Base-by-base conservation (phyloP, 2,888 invertebrate genomes). In the Luperina nickerlii region DNA sequence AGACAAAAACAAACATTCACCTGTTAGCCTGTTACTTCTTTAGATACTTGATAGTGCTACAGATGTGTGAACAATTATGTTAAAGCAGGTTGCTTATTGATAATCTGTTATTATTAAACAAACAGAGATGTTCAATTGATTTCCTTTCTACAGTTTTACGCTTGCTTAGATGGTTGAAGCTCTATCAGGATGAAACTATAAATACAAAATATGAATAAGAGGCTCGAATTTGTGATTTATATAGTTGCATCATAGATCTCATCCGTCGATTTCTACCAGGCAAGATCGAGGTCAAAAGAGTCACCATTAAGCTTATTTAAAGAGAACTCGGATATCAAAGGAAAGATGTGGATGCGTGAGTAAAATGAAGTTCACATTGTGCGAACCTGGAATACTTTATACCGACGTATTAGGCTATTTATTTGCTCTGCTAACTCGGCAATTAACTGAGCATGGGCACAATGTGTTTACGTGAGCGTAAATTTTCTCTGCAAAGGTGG, bases 11-110 rank as follows among this genome's bases (percentile, higher is more conserved):
- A 84, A 81, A 85, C 85, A 87, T 90, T 88, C 96, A 96, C 95
- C 95, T 96, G 96, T 93, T 91, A 82, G 96, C 95, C 95, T 96
- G 96, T 93, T 91, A 82, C 76, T 82, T 91, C 93, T 93, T 92
- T 86, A 90, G 93, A 92, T 87, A 95, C 89, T 82, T 51, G 90
- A 94, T 91, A 92, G 88, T 79, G 73, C 70, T 87, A 86, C 94
- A 94, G 90, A 92, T 94, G 94, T 89, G 88, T 62, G 75, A 38
- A 72, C 77, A 79, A 77, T 70, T 76, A 70, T 83, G 75, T 74
- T 78, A 45, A n/a, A 74, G 42, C 87, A 85, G 87, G 79, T 85
- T 89, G 83, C 76, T 81, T 75, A 79, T 79, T 74, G 32, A 45
- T 62, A 62, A 74, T 75, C 68, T 79, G 75, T 76, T 88, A 66